Evolutionary conservation across 64 coral and sea anemone genomes (phyloP), one percentile per base, ranked within the genome.

Genomic region (Pachyseris speciosa): DNA sequence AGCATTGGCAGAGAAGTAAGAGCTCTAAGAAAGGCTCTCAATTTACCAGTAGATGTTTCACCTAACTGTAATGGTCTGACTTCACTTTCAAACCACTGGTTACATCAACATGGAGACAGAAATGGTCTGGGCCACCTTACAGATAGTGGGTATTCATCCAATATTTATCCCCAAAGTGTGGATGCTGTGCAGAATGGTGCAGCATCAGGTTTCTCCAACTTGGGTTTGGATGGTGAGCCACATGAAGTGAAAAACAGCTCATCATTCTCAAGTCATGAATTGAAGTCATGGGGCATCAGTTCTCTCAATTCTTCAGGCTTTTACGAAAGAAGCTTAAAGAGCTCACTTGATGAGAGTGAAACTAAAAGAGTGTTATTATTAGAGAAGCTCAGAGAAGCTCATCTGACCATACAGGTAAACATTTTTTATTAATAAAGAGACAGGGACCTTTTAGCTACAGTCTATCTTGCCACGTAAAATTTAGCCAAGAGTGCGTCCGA

Each of bases 381-480:
- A 27, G 83, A 85, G 53, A 85, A 85, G 19, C 60, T 85, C 61
- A 68, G 83, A 69, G 83, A 85, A 44, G 83, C 64, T 49, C 83
- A 85, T 47, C 30, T 85, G 61, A 69, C 83, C 4, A 85, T 85
- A 33, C 64, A 85, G 83, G 83, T 85, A 68, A 27, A 36, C n/a
- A n/a, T n/a, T n/a, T 8, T 5, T 4, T 7, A 25, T 29, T 51
- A 78, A 51, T 78, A 20, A 38, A 11, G n/a, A n/a, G n/a, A n/a
- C n/a, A n/a, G n/a, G n/a, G n/a, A n/a, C n/a, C n/a, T n/a, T n/a
- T n/a, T n/a, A n/a, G n/a, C n/a, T n/a, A n/a, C n/a, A n/a, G n/a
- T n/a, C n/a, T n/a, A n/a, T n/a, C n/a, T n/a, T n/a, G n/a, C n/a
- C n/a, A n/a, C n/a, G n/a, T n/a, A n/a, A n/a, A n/a, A n/a, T n/a